A percentile compares a stretch with the other conserved stretches of the same genome.
These are phyloP conservation scores for Astropecten irregularis DNA, from an alignment of 53 echinoderm and acorn worm species.

Conservation along the genomic window DNA sequence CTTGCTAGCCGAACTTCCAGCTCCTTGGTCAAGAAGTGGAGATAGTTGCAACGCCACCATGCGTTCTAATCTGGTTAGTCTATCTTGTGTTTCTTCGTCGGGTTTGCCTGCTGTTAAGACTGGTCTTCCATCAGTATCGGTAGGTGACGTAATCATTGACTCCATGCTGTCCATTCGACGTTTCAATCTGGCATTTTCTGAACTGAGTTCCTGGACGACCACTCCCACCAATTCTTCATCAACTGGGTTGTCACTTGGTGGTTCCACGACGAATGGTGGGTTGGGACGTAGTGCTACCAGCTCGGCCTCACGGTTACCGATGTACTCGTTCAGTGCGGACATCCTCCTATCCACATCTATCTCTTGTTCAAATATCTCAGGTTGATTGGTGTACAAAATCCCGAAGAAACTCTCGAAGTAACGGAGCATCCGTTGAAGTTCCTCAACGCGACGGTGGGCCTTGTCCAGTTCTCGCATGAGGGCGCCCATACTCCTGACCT, in stretches of 20 bases:
- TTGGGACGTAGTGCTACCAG: conserved; percentile 67
- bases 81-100: conserved; percentile 11
- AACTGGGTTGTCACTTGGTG: conserved; percentile 38
- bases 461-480: neutral
- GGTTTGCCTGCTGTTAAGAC: neutral
- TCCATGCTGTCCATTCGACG: conserved; percentile 30
- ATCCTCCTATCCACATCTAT: conserved; percentile 51
- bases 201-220: conserved; percentile 46
- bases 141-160: neutral
- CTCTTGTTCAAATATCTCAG: conserved; percentile 69
- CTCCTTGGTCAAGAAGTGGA: conserved; percentile 1
- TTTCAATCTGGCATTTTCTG: conserved; percentile 59
- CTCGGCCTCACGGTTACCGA: conserved; percentile 86
- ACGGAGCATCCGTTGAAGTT: conserved; percentile 67
- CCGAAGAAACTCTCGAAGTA: conserved; percentile 94
- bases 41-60: conserved; percentile 46
- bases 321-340: conserved; percentile 67
- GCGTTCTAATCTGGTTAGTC: conserved; percentile 42
- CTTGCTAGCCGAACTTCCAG: neutral
- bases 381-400: conserved; percentile 73
- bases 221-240: conserved; percentile 63
- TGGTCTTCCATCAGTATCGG: no score
- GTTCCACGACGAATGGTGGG: conserved; percentile 43
- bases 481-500: neutral
- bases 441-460: conserved; percentile 11